Conservation (phyloP, 1,140 invertebrate species). For the Polypedilum pembai region DNA sequence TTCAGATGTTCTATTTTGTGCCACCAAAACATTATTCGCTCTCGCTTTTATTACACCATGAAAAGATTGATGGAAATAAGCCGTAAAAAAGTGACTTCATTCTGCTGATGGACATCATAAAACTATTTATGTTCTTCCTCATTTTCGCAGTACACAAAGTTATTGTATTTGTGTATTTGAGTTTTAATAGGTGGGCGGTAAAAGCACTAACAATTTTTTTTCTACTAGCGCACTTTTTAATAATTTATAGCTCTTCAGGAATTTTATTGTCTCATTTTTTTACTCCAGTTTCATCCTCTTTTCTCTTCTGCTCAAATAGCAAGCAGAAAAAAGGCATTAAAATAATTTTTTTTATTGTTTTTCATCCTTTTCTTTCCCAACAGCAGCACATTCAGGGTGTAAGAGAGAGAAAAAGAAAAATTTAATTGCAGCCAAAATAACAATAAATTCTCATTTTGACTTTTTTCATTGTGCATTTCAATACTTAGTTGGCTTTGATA, state of each 20-base stretch:
- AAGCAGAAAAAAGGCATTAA: not conserved
- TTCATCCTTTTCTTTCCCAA: slow-evolving; percentile 67
- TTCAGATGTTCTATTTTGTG: not conserved
- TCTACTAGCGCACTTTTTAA: slow-evolving; percentile 6
- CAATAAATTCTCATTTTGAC: slow-evolving; percentile 16
- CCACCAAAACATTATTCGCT: no score
- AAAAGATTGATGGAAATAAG: slow-evolving; percentile 18
- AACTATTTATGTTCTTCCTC: slow-evolving; percentile 15
- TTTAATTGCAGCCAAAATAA: slow-evolving; percentile 20
- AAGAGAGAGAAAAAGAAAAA: not conserved
- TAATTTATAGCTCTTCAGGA: slow-evolving; percentile 18
- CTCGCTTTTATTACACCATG: not conserved
- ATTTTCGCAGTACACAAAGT: slow-evolving; percentile 9
- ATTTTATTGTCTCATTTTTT: slow-evolving; percentile 19
- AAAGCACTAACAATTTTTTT: not conserved
- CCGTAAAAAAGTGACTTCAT: slow-evolving; percentile 16
- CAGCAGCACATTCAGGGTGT: not conserved
- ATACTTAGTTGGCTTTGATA: not conserved
- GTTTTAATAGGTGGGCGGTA: not conserved
- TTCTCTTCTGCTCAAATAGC: no score
- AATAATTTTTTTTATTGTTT: slow-evolving; percentile 15
- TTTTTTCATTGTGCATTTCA: not conserved
- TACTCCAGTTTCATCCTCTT: no score
- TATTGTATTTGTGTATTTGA: not conserved
- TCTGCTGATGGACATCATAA: slow-evolving; percentile 17